phyloP scores from a whole-genome alignment of 2,113 vertebrate genomes.

The Vidua macroura region DNA sequence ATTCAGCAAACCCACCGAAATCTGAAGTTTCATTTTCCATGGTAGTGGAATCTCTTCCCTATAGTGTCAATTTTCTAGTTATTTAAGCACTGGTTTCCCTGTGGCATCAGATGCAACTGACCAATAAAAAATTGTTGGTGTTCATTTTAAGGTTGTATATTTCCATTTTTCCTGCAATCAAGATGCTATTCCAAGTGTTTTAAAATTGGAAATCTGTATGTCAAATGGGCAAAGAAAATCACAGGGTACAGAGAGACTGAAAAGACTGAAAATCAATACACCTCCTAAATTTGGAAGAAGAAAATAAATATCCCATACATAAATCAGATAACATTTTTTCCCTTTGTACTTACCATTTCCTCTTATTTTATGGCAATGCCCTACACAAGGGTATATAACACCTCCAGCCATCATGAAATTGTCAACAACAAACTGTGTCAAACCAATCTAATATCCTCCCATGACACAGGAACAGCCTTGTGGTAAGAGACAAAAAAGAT shows the following conservation, averaged over 20 bases:
- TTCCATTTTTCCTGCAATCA: background rate
- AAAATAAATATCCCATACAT: background rate
- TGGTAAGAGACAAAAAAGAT: background rate
- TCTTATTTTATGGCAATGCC: background rate
- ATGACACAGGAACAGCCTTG: constrained; percentile 8
- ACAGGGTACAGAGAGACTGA: background rate
- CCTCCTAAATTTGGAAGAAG: background rate
- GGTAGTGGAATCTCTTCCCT: background rate
- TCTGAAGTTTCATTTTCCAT: background rate
- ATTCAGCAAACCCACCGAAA: background rate
- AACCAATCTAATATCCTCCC: background rate
- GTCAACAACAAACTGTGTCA: background rate
- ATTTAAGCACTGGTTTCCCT: background rate
- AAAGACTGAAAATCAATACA: background rate
- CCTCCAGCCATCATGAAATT: background rate
- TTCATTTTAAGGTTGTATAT: background rate
- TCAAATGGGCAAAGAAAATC: background rate
- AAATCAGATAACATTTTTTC: background rate
- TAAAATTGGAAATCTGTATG: background rate
- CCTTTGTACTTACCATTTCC: background rate
- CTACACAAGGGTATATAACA: constrained; percentile 1
- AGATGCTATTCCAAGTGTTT: background rate
- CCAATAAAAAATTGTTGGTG: background rate
- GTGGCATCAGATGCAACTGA: background rate
- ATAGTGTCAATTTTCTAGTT: background rate